These are phyloP conservation scores for Notamacropus eugenii DNA, from an alignment of 2,797 vertebrate species.

Conservation along the genomic window DNA sequence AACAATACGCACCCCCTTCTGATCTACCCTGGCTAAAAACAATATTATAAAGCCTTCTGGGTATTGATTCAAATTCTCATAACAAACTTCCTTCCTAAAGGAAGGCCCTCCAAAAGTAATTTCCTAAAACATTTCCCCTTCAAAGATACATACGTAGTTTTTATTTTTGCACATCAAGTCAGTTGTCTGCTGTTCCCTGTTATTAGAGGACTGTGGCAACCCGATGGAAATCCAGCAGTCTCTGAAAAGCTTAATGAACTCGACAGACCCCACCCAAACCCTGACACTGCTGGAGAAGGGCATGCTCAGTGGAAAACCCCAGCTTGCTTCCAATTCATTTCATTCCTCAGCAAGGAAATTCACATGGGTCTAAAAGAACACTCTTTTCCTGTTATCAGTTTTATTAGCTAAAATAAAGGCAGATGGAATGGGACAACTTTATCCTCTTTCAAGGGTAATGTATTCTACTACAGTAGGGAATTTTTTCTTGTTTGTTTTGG, in stretches of 20 bases:
- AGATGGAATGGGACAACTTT: constrained; percentile 43
- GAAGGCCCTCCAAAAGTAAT: neutral
- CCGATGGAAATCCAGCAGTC: constrained; percentile 75
- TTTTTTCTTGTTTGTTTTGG: neutral
- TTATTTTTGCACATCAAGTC: constrained; percentile 49
- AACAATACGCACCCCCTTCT: neutral
- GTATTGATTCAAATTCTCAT: constrained; percentile 12
- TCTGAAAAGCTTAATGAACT: constrained; percentile 78
- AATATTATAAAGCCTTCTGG: constrained; percentile 14
- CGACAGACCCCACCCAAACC: constrained; percentile 83
- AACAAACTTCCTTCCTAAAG: constrained; percentile 49
- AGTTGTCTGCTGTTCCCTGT: constrained; percentile 46
- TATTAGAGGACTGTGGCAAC: constrained; percentile 57
- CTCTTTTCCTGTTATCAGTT: constrained; percentile 75
- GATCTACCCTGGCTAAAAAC: constrained; percentile 9
- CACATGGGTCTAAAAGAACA: constrained; percentile 73
- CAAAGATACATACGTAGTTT: constrained; percentile 27
- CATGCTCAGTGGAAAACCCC: constrained; percentile 76
- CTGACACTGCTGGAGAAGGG: constrained; percentile 77
- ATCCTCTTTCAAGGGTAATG: constrained; percentile 54
- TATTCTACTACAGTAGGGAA: neutral
- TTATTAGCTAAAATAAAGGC: constrained; percentile 57
- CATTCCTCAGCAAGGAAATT: constrained; percentile 80
- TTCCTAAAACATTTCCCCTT: constrained; percentile 6
- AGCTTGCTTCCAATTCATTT: constrained; percentile 78